These are phyloP conservation scores for Salvelinus fontinalis DNA, from an alignment of 2,113 vertebrate species.

Conservation along the genomic window DNA sequence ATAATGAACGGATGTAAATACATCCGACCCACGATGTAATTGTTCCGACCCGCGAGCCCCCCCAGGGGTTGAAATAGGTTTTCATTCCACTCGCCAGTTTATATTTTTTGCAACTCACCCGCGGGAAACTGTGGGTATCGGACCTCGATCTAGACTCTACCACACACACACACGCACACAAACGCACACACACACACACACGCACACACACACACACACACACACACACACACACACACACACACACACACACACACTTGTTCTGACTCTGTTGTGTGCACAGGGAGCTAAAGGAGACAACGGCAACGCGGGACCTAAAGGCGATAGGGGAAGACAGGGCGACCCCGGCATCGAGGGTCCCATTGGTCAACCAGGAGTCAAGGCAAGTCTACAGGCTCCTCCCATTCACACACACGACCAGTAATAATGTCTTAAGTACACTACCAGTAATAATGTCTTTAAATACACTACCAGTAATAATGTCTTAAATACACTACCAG, in stretches of 20 bases:
- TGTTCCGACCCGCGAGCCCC: too few relatives aligned
- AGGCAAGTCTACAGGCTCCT: slow-evolving; percentile 73
- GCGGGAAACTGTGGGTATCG: too few relatives aligned
- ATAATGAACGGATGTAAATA: too few relatives aligned
- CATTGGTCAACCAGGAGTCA: slow-evolving; percentile 92
- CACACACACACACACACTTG: background rate
- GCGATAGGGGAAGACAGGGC: slow-evolving; percentile 84
- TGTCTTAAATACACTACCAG: too few relatives aligned
- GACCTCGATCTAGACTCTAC: too few relatives aligned
- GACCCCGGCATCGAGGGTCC: slow-evolving; percentile 98
- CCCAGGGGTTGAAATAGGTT: too few relatives aligned
- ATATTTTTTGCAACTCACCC: too few relatives aligned
- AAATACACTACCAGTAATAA: too few relatives aligned
- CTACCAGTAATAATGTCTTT: too few relatives aligned
- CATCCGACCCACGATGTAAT: too few relatives aligned
- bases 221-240: slow-evolving; percentile 2
- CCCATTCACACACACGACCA: background rate
- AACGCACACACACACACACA: too few relatives aligned
- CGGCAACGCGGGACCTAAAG: slow-evolving; percentile 81
- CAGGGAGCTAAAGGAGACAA: slow-evolving; percentile 95
- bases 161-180: background rate
- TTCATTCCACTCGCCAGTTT: too few relatives aligned
- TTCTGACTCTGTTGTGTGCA: slow-evolving; percentile 18
- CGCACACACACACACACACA: background rate
- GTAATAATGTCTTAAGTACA: background rate